These are phyloP conservation scores for Psilopsiagon aymara DNA, from an alignment of 2,113 vertebrate species.

Conservation along the genomic window DNA sequence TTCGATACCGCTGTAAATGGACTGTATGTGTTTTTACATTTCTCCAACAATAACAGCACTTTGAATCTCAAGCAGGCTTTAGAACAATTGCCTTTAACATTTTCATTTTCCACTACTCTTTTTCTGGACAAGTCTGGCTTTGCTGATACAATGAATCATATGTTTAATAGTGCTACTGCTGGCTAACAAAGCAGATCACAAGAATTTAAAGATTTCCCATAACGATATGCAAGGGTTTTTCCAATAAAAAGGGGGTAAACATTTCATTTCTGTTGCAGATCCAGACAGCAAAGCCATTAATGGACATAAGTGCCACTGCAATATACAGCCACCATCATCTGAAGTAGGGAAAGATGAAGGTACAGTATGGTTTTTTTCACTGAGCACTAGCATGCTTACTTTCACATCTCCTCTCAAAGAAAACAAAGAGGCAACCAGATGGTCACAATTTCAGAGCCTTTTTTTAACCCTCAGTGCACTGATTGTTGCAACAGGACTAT, in stretches of 20 bases:
- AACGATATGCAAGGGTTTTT: conserved; percentile 5
- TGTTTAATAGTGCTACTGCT: not conserved
- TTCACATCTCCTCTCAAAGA: not conserved
- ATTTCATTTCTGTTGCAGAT: conserved; percentile 72
- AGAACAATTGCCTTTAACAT: not conserved
- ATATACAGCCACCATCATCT: conserved; percentile 67
- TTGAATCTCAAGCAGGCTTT: not conserved
- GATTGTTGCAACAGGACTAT: not conserved
- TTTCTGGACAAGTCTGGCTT: not conserved
- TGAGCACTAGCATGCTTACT: not conserved
- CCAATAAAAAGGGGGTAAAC: not conserved
- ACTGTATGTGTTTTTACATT: not conserved
- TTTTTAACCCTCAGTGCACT: not conserved
- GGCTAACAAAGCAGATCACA: not conserved
- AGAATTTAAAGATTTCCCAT: not conserved
- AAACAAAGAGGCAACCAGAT: not conserved
- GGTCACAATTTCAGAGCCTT: not conserved
- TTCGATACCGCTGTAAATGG: not conserved
- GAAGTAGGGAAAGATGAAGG: conserved; percentile 80
- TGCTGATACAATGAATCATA: not conserved
- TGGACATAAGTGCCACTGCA: conserved; percentile 68
- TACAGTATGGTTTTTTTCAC: not conserved
- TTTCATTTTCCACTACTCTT: not conserved
- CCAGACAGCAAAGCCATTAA: conserved; percentile 69
- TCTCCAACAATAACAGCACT: not conserved